Evolutionary conservation across 1,140 invertebrate genomes (phyloP), one percentile per base, ranked within the genome.

Genomic region (Anastatus disparis): DNA sequence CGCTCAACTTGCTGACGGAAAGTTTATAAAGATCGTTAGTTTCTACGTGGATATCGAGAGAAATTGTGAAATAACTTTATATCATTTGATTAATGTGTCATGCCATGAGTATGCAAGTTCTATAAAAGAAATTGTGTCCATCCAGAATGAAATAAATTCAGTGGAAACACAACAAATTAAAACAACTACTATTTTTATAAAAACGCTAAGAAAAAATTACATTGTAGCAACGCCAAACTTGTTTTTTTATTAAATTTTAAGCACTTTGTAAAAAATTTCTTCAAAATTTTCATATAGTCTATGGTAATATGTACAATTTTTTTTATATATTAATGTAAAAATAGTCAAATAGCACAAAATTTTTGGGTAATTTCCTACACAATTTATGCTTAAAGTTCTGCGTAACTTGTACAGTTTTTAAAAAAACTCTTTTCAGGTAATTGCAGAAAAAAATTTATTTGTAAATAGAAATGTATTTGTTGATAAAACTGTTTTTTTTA

Each of bases 21-120:
- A 24, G 13, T 50, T 22, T 24, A 24, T 50, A 7, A 50, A 50
- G 24, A 74, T 76, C 67, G 77, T 75, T 9, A 77, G 76, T 76
- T 22, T 74, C 29, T 56, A 59, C 24, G 15, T 46, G 20, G 27
- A 63, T 35, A 42, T 17, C n/a, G 53, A 58, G 1, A 44, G 15
- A 44, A n/a, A n/a, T n/a, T n/a, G n/a, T n/a, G 42, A 44, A 44
- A 8, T 44, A 8, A 44, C 42, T 44, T 3, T 8, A 3, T n/a
- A n/a, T 44, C 42, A n/a, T 3, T n/a, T 44, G n/a, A 44, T 44
- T 10, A 44, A 10, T 44, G 15, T n/a, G 3, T 13, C 3, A n/a
- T n/a, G 42, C 15, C 3, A 10, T 44, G 15, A 8, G 3, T 10
- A 44, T 44, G 9, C 42, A 13, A 44, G n/a, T 10, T 8, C 15